phyloP scores from a whole-genome alignment of 2,888 invertebrate genomes.

The Bhutanitis thaidina region DNA sequence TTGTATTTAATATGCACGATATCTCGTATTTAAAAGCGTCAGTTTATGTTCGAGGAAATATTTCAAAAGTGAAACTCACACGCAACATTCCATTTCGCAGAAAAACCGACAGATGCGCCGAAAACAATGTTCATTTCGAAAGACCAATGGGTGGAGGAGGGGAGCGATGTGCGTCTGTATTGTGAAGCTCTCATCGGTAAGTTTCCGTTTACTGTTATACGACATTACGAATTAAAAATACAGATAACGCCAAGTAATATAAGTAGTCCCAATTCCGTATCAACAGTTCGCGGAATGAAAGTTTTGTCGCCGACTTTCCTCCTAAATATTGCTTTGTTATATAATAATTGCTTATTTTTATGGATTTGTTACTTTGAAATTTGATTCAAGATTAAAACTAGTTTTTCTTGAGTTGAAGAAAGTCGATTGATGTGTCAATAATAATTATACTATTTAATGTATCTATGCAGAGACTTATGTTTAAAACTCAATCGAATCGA shows the following conservation, averaged over 20 bases:
- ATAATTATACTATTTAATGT: no score
- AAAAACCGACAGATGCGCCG: constrained; percentile 81
- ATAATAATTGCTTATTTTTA: neutral
- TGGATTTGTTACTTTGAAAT: neutral
- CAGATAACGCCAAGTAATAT: constrained; percentile 13
- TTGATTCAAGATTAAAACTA: no score
- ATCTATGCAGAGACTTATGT: no score
- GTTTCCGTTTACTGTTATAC: constrained; percentile 34
- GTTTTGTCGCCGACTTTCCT: constrained; percentile 16
- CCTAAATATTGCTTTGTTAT: neutral
- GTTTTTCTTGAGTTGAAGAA: no score
- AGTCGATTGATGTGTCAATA: no score
- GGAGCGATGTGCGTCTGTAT: constrained; percentile 83
- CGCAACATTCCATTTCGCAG: constrained; percentile 58
- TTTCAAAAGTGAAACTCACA: constrained; percentile 9
- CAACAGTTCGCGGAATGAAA: constrained; percentile 18
- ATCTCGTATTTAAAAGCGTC: constrained; percentile 5
- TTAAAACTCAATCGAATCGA: no score
- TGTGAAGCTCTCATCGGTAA: constrained; percentile 90
- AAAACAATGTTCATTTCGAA: constrained; percentile 84
- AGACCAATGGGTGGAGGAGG: constrained; percentile 82
- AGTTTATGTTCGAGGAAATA: constrained; percentile 21
- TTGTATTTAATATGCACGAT: neutral
- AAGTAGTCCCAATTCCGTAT: constrained; percentile 9
- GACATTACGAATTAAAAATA: constrained; percentile 12